Conservation (phyloP, 2,797 vertebrate genomes). For the Gallinago stenura region DNA sequence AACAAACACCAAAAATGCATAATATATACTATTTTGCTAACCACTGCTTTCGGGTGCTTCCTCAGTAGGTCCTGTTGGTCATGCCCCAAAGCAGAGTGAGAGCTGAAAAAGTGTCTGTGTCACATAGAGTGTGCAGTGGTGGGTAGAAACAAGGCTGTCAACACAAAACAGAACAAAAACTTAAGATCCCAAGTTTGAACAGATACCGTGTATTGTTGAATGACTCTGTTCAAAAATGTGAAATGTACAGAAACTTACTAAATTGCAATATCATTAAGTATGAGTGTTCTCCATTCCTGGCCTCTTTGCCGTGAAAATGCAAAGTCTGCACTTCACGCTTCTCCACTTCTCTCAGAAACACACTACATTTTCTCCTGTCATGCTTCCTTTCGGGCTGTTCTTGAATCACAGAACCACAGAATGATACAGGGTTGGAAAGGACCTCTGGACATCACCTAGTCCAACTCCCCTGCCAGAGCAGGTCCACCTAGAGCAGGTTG, state of each 20-base stretch:
- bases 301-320: not conserved
- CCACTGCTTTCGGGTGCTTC: not conserved
- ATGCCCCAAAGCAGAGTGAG: not conserved
- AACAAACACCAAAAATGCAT: not conserved
- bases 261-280: not conserved
- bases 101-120: not conserved
- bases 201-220: not conserved
- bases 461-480: too few species aligned
- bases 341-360: not conserved
- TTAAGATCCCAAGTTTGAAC: not conserved
- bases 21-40: not conserved
- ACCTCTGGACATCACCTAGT: too few species aligned
- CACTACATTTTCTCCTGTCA: not conserved
- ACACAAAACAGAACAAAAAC: not conserved
- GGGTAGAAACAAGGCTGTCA: not conserved
- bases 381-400: not conserved
- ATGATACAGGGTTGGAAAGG: too few species aligned
- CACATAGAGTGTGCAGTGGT: not conserved
- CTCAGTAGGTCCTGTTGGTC: not conserved
- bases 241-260: not conserved
- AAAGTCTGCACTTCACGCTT: not conserved
- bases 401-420: not conserved
- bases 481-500: too few species aligned
- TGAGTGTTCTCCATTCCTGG: not conserved
- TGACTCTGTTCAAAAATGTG: not conserved